Evolutionary conservation across 2,797 vertebrate genomes (phyloP).

Genomic region (Discoglossus pictus): DNA sequence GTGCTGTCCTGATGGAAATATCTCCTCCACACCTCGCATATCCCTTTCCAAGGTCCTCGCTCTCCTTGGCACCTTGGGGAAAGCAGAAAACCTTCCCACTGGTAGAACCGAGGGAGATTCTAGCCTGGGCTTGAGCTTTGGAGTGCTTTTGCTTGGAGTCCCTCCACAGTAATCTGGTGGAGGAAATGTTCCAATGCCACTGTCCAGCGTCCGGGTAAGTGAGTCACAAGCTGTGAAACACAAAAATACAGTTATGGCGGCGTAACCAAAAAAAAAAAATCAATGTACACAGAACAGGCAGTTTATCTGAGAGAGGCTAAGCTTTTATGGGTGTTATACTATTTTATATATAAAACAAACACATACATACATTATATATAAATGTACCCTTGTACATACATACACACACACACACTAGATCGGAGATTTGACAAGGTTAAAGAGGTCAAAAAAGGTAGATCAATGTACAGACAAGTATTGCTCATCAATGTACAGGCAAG

Average conservation of each 20-base stretch:
- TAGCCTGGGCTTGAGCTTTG: slow-evolving; percentile 77
- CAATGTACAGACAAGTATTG: no score
- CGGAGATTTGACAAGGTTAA: no score
- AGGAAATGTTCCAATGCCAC: slow-evolving; percentile 94
- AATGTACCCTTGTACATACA: no score
- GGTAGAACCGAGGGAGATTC: slow-evolving; percentile 73
- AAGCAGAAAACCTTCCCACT: slow-evolving; percentile 70
- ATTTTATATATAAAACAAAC: no score
- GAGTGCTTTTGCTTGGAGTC: slow-evolving; percentile 78
- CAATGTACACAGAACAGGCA: no score
- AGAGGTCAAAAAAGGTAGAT: no score
- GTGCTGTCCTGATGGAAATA: slow-evolving; percentile 70
- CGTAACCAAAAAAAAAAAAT: no score
- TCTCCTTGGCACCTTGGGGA: slow-evolving; percentile 80
- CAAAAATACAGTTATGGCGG: background rate
- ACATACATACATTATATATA: no score
- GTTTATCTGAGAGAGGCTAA: no score
- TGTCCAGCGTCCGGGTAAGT: slow-evolving; percentile 92
- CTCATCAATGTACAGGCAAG: no score
- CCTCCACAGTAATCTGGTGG: slow-evolving; percentile 87
- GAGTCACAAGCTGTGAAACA: slow-evolving; percentile 77
- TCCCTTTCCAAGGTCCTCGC: slow-evolving; percentile 91
- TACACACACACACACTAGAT: no score
- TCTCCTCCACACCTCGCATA: slow-evolving; percentile 80
- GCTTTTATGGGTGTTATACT: no score